Evolutionary conservation across 2,113 vertebrate species (phyloP).

Genomic region (Psilopogon haemacephalus): DNA sequence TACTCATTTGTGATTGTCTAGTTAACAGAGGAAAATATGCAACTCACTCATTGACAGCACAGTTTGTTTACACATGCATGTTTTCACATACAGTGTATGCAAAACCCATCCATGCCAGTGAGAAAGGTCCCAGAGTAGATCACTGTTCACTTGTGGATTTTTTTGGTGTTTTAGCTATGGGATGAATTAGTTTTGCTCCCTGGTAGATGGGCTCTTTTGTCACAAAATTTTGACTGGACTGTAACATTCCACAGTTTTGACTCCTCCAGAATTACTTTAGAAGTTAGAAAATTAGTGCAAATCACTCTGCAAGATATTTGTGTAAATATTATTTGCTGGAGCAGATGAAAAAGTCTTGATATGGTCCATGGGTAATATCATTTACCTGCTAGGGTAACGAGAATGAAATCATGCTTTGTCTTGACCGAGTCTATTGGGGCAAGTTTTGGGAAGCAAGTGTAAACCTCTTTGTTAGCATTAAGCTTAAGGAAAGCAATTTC

Average conservation of each 20-base stretch:
- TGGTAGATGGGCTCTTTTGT: neutral
- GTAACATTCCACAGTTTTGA: neutral
- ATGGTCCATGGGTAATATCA: neutral
- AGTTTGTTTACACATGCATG: neutral
- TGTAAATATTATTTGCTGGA: neutral
- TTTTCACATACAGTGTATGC: neutral
- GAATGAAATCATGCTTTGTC: neutral
- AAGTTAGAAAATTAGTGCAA: neutral
- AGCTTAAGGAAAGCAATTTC: constrained; percentile 29
- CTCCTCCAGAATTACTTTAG: neutral
- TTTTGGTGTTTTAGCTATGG: neutral
- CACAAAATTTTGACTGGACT: neutral
- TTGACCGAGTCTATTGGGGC: neutral
- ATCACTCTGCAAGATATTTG: neutral
- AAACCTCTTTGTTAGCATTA: constrained; percentile 30
- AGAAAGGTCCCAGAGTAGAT: neutral
- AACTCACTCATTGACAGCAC: neutral
- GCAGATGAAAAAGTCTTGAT: neutral
- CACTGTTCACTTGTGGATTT: neutral
- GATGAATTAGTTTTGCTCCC: neutral
- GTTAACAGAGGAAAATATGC: neutral
- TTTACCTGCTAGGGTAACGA: neutral
- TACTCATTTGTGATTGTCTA: neutral
- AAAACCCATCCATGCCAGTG: neutral
- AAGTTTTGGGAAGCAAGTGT: neutral